phyloP scores from a whole-genome alignment of 2,888 invertebrate genomes.

The Dendrolimus pini region DNA sequence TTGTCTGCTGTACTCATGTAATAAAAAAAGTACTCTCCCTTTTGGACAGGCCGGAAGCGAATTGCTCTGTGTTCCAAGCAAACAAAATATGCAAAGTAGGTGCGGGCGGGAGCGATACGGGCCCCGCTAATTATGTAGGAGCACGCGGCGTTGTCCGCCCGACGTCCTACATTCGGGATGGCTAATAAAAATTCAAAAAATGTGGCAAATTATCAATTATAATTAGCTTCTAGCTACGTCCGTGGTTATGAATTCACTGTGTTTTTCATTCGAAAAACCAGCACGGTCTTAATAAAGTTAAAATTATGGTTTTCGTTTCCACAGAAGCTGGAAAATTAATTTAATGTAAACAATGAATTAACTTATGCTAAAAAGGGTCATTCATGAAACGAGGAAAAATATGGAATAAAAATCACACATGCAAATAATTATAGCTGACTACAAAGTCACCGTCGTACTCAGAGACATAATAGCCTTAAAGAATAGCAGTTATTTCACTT shows the following conservation, averaged over 20 bases:
- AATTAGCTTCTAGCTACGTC: conserved; percentile 45
- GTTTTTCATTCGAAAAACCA: conserved; percentile 1
- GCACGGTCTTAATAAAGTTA: conserved; percentile 6
- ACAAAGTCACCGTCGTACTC: no score
- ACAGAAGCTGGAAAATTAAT: neutral
- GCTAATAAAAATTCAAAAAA: conserved; percentile 69
- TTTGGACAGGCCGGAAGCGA: neutral
- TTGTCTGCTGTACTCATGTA: neutral
- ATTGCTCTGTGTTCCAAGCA: conserved; percentile 20
- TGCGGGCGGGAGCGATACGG: conserved; percentile 64
- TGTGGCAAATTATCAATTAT: conserved; percentile 64
- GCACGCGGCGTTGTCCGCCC: conserved; percentile 55
- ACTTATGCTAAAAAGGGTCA: no score
- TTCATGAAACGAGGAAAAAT: neutral
- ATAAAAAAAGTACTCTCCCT: neutral
- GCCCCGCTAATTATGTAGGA: conserved; percentile 63
- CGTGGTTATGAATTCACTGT: conserved; percentile 14
- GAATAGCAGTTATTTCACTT: no score
- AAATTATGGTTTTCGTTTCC: conserved; percentile 8
- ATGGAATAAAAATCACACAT: neutral
- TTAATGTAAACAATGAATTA: no score
- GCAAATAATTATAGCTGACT: no score
- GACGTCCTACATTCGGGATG: conserved; percentile 54
- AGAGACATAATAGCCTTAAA: no score
- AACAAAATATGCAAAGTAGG: conserved; percentile 74